Percentiles rank a stretch among this genome's conserved stretches.
These are phyloP conservation scores for Hippocampus comes DNA, from an alignment of 2,113 vertebrate genomes.

Conservation along the genomic window DNA sequence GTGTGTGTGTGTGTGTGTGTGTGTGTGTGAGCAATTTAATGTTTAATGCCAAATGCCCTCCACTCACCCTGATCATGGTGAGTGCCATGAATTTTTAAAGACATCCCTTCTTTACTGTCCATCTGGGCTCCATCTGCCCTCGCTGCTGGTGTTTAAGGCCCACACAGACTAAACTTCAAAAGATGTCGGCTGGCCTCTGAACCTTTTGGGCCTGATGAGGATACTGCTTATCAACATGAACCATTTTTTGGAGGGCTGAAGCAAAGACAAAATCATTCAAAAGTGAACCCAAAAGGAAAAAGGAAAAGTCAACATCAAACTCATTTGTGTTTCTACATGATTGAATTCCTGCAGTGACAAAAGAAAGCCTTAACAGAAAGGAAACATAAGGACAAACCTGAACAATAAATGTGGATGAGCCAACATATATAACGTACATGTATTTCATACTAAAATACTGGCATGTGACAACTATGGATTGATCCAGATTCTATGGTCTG, in stretches of 20 bases:
- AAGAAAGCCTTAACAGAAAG: background rate
- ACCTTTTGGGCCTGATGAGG: conserved; percentile 48
- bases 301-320: background rate
- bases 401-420: background rate
- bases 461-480: background rate
- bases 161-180: conserved; percentile 64
- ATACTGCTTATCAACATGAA: conserved; percentile 41
- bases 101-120: conserved; percentile 74
- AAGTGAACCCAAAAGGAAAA: background rate
- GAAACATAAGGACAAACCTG: background rate
- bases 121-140: conserved; percentile 77
- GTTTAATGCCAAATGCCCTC: conserved; percentile 73
- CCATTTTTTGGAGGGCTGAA: conserved; percentile 10
- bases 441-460: background rate
- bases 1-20: conserved; percentile 39
- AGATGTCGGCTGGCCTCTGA: conserved; percentile 51
- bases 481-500: background rate
- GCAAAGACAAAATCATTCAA: background rate
- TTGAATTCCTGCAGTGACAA: background rate
- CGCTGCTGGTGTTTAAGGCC: conserved; percentile 64
- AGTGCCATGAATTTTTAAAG: conserved; percentile 79
- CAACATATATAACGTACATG: background rate
- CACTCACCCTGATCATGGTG: conserved; percentile 66
- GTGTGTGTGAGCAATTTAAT: conserved; percentile 70
- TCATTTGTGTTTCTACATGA: background rate